phyloP scores from a whole-genome alignment of 2,113 vertebrate genomes.

The Miniopterus natalensis region DNA sequence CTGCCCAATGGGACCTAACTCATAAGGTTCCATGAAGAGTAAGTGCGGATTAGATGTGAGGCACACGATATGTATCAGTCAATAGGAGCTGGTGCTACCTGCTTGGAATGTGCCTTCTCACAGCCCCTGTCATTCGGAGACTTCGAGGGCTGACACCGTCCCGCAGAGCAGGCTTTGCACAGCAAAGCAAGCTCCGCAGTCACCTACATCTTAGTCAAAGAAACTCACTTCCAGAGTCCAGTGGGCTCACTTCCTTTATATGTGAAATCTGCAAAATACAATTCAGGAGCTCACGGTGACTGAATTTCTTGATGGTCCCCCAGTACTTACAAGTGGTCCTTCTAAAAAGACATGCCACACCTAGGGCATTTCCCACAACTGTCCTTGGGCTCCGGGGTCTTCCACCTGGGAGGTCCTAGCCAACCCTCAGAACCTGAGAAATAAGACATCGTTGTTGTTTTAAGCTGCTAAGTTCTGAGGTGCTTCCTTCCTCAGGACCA shows the following conservation, averaged over 20 bases:
- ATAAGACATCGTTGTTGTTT: background rate
- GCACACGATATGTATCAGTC: background rate
- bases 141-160: background rate
- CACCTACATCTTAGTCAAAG: background rate
- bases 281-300: background rate
- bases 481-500: background rate
- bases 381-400: background rate
- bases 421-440: background rate
- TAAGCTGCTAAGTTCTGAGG: background rate
- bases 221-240: background rate
- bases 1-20: background rate
- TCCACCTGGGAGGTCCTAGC: background rate
- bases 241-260: background rate
- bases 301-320: background rate
- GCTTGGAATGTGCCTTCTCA: too few species aligned
- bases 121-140: too few species aligned
- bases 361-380: background rate
- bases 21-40: background rate
- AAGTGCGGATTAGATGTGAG: background rate
- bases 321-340: background rate
- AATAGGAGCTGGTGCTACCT: accelerated
- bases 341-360: background rate
- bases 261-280: background rate
- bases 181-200: background rate
- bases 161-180: background rate